A percentile compares a stretch with the other conserved stretches of the same genome.
Evolutionary conservation across 1,140 invertebrate species (phyloP).

Genomic region (Leptoteleia sp.): DNA sequence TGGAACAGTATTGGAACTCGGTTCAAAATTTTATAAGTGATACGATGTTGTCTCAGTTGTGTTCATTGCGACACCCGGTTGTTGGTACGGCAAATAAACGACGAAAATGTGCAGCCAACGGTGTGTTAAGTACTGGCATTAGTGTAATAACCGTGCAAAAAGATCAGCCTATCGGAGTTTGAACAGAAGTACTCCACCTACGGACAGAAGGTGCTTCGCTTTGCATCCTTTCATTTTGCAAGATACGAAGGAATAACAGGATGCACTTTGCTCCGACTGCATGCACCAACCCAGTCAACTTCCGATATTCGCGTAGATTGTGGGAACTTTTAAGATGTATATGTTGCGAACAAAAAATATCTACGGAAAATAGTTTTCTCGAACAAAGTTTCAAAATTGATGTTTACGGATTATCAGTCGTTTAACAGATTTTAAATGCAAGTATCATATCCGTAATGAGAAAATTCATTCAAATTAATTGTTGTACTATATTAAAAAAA

Average conservation of each 20-base stretch:
- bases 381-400: too few relatives aligned
- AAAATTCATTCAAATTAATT: too few relatives aligned
- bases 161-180: conserved; percentile 70
- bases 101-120: conserved; percentile 76
- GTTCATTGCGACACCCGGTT: conserved; percentile 70
- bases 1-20: neutral
- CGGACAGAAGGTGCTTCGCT: conserved; percentile 60
- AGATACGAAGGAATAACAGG: conserved; percentile 70
- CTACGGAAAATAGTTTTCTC: too few relatives aligned
- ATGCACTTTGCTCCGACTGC: conserved; percentile 66
- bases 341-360: conserved; percentile 38
- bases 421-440: too few relatives aligned
- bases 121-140: conserved; percentile 80
- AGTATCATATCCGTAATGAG: too few relatives aligned
- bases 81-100: conserved; percentile 74
- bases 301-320: conserved; percentile 66
- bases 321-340: conserved; percentile 64
- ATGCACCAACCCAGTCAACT: conserved; percentile 56
- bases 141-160: conserved; percentile 81
- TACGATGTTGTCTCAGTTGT: conserved; percentile 20
- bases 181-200: conserved; percentile 70
- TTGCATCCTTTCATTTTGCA: conserved; percentile 61
- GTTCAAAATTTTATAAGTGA: conserved; percentile 24
- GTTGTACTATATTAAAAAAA: too few relatives aligned
- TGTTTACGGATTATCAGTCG: too few relatives aligned